These are phyloP conservation scores for Conistra vaccinii DNA, from an alignment of 2,888 invertebrate species.

Conservation along the genomic window DNA sequence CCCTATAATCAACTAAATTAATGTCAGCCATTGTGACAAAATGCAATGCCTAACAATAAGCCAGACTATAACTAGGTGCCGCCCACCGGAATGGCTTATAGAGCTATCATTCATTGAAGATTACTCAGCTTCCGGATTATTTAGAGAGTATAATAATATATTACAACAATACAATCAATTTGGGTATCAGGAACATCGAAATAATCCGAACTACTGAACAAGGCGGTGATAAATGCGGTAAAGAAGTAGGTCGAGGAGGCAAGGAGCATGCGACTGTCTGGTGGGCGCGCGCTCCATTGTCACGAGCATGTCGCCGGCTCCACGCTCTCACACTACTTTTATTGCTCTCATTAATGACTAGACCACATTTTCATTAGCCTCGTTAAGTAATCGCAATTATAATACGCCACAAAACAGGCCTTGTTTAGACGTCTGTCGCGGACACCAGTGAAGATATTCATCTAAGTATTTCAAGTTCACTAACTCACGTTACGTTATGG, in stretches of 20 bases:
- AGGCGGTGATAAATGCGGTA: slow-evolving; percentile 73
- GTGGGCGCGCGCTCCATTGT: slow-evolving; percentile 71
- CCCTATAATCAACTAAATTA: neutral
- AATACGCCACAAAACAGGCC: slow-evolving; percentile 28
- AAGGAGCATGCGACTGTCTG: slow-evolving; percentile 58
- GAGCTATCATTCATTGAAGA: slow-evolving; percentile 53
- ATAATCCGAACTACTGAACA: slow-evolving; percentile 55
- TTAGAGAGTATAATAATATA: slow-evolving; percentile 47
- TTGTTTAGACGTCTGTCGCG: slow-evolving; percentile 23
- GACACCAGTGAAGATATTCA: slow-evolving; percentile 20
- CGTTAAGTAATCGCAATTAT: slow-evolving; percentile 62
- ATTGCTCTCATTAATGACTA: slow-evolving; percentile 66
- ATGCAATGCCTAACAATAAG: slow-evolving; percentile 26
- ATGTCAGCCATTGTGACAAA: slow-evolving; percentile 36
- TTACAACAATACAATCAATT: slow-evolving; percentile 80
- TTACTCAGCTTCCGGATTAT: slow-evolving; percentile 66
- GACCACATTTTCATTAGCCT: slow-evolving; percentile 60
- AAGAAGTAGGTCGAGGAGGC: slow-evolving; percentile 75
- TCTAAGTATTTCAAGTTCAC: slow-evolving; percentile 45
- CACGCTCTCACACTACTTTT: slow-evolving; percentile 70
- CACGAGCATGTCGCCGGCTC: slow-evolving; percentile 54
- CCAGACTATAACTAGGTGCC: slow-evolving; percentile 35
- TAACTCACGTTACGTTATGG: slow-evolving; percentile 29
- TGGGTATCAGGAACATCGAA: slow-evolving; percentile 78
- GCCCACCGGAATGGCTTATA: slow-evolving; percentile 12